These are phyloP conservation scores for Helicoverpa assulta DNA, from an alignment of 2,888 invertebrate genomes.

Conservation along the genomic window DNA sequence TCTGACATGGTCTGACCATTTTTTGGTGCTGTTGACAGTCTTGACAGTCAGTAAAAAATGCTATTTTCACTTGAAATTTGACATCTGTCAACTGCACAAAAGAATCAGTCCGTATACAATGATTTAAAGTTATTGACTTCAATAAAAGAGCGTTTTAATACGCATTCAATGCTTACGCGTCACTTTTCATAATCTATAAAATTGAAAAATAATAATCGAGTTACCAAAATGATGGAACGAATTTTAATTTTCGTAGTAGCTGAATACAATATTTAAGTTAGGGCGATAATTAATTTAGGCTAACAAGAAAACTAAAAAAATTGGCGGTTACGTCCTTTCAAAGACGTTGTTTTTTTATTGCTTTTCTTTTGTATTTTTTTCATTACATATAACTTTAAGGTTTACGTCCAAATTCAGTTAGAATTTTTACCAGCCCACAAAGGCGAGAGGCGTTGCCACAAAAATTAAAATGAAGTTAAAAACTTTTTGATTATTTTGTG, in stretches of 20 bases:
- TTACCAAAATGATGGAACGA: neutral
- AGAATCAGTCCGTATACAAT: neutral
- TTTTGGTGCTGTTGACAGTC: too few species aligned
- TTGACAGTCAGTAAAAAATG: too few species aligned
- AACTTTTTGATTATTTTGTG: slow-evolving; percentile 64
- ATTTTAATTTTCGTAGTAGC: neutral
- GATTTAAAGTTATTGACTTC: neutral
- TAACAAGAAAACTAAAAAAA: neutral
- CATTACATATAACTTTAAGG: slow-evolving; percentile 34
- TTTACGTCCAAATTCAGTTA: slow-evolving; percentile 44
- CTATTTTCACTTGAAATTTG: too few species aligned
- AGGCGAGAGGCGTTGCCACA: slow-evolving; percentile 39
- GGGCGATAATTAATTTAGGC: neutral
- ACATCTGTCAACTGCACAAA: too few species aligned
- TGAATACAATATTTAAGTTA: slow-evolving; percentile 1
- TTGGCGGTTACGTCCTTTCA: neutral
- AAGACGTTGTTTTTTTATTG: slow-evolving; percentile 7
- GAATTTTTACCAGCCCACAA: slow-evolving; percentile 39
- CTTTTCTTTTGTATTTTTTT: slow-evolving; percentile 45
- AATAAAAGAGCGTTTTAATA: neutral
- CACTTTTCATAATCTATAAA: neutral
- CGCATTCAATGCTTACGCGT: neutral
- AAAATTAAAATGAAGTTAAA: slow-evolving; percentile 59
- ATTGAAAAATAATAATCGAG: neutral
- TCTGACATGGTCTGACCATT: neutral